Evolutionary conservation across 2,888 invertebrate genomes (phyloP).

Genomic region (Ypsolopha scabrella): DNA sequence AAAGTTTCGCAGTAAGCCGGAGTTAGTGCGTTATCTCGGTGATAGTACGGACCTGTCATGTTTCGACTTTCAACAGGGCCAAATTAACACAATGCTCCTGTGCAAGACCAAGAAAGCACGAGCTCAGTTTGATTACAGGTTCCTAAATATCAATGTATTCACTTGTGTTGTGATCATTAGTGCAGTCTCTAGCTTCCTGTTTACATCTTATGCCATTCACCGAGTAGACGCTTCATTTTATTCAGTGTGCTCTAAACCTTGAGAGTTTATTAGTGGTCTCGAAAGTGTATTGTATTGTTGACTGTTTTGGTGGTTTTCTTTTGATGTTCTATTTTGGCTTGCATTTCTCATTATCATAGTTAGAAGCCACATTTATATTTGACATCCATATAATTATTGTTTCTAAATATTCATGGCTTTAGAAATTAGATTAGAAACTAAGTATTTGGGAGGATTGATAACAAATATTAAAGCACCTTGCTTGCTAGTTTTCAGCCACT

Average conservation of each 20-base stretch:
- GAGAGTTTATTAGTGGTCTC: background rate
- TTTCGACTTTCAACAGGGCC: constrained; percentile 87
- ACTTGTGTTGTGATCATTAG: constrained; percentile 66
- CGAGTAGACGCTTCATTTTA: constrained; percentile 27
- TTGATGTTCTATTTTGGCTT: too few species aligned
- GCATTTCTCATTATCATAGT: too few species aligned
- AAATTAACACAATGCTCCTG: constrained; percentile 77
- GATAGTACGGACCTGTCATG: constrained; percentile 82
- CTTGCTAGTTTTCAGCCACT: too few species aligned
- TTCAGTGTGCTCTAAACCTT: background rate
- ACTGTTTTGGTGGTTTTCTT: too few species aligned
- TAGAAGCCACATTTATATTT: too few species aligned
- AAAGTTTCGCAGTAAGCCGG: constrained; percentile 85
- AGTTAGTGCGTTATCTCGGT: constrained; percentile 82
- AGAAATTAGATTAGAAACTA: too few species aligned
- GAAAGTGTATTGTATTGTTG: too few species aligned
- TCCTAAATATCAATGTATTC: constrained; percentile 29
- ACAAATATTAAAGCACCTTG: too few species aligned
- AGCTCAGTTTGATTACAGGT: constrained; percentile 79
- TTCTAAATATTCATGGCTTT: too few species aligned
- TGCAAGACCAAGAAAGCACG: constrained; percentile 79
- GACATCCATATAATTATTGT: too few species aligned
- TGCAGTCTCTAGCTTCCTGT: constrained; percentile 26
- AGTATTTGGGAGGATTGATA: too few species aligned
- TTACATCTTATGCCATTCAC: constrained; percentile 11